Percentiles rank a stretch among this genome's conserved stretches.
Conservation (phyloP, 2,888 invertebrate genomes). For the Stramonita haemastoma region DNA sequence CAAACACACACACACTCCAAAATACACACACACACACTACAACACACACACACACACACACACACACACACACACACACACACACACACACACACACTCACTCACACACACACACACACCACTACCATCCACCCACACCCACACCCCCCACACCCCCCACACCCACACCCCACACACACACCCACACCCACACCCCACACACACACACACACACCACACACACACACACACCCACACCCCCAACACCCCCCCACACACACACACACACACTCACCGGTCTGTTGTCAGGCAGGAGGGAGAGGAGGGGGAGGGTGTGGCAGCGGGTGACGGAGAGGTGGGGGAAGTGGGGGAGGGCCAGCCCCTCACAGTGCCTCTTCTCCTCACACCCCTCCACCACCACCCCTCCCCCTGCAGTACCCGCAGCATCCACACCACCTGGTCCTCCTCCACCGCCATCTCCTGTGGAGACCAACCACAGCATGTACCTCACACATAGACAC, state of each 20-base stretch:
- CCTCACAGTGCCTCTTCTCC: conserved; percentile 45
- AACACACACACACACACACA: neutral
- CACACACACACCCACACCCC: neutral
- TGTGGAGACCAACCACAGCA: too few species aligned
- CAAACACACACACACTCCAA: neutral
- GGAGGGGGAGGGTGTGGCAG: conserved; percentile 48
- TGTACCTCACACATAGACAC: neutral
- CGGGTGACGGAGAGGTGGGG: conserved; percentile 50
- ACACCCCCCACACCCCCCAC: neutral
- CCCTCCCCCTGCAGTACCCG: conserved; percentile 47
- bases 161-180: neutral
- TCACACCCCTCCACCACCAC: conserved; percentile 43
- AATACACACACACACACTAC: neutral
- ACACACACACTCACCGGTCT: conserved; percentile 52
- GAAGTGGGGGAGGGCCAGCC: conserved; percentile 52
- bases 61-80: neutral
- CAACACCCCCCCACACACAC: neutral
- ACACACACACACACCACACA: neutral
- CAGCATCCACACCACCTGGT: conserved; percentile 51
- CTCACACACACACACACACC: neutral
- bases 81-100: neutral
- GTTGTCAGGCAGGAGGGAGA: conserved; percentile 52
- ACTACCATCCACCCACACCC: neutral
- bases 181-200: neutral
- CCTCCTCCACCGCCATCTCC: conserved; percentile 48